Conservation (phyloP, 2,888 invertebrate species). For the Uropetala carovei region DNA sequence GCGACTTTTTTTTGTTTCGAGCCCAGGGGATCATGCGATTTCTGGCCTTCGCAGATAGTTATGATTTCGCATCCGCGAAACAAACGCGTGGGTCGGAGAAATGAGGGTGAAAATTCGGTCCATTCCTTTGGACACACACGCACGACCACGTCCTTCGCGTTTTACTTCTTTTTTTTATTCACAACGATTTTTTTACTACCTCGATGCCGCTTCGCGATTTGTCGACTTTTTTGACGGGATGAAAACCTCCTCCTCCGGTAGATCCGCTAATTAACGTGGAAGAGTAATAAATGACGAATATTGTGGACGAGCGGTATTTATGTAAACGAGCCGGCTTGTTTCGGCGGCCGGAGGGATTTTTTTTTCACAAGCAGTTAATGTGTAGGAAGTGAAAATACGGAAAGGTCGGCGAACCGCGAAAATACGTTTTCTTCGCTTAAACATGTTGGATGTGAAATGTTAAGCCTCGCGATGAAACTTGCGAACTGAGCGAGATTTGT, state of each 20-base stretch:
- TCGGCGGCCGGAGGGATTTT: neutral
- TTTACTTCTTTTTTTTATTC: neutral
- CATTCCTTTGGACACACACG: too few species aligned
- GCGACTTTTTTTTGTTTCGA: too few species aligned
- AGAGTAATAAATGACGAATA: slow-evolving; percentile 8
- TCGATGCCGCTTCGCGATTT: neutral
- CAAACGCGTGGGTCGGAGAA: too few species aligned
- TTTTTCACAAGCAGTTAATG: neutral
- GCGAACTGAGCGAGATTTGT: neutral
- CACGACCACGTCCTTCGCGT: neutral
- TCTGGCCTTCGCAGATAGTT: too few species aligned
- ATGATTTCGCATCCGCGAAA: too few species aligned
- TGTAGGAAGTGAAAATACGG: neutral
- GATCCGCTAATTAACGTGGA: neutral
- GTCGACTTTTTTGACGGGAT: neutral
- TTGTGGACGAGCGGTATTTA: neutral
- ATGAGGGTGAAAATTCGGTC: too few species aligned
- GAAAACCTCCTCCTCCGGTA: neutral
- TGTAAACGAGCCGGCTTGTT: neutral
- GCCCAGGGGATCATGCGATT: too few species aligned
- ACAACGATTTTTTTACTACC: neutral
- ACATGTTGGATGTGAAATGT: too few species aligned
- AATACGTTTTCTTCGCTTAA: too few species aligned
- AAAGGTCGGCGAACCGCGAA: neutral
- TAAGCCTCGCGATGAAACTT: neutral